A percentile compares a stretch with the other conserved stretches of the same genome.
phyloP scores from a whole-genome alignment of 2,888 invertebrate genomes.

The Melinopterus prodromus region DNA sequence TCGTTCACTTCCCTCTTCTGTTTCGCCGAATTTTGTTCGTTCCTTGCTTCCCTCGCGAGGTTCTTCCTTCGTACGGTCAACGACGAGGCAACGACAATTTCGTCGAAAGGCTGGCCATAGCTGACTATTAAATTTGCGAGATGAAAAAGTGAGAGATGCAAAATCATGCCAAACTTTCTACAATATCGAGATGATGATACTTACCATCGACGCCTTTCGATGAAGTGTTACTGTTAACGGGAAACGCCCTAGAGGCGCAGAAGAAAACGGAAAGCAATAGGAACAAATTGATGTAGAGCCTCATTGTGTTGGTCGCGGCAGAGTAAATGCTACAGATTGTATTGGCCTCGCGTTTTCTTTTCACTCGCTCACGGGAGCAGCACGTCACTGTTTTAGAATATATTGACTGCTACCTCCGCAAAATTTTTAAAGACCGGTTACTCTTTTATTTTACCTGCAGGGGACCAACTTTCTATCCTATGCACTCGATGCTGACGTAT shows the following conservation, averaged over 20 bases:
- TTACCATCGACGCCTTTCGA: constrained; percentile 40
- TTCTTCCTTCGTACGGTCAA: constrained; percentile 60
- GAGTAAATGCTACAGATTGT: neutral
- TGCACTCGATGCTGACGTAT: constrained; percentile 13
- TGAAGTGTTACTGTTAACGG: constrained; percentile 36
- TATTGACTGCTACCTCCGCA: constrained; percentile 29
- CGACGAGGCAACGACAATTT: constrained; percentile 63
- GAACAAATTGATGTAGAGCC: constrained; percentile 36
- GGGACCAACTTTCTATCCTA: neutral
- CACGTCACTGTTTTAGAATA: constrained; percentile 19
- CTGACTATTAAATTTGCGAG: constrained; percentile 45
- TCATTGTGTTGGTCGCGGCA: constrained; percentile 33
- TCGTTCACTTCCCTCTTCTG: constrained; percentile 8
- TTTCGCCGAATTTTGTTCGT: constrained; percentile 5
- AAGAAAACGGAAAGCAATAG: constrained; percentile 34
- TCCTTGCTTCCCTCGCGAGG: constrained; percentile 30
- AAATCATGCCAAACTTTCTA: constrained; percentile 30
- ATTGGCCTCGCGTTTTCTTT: neutral
- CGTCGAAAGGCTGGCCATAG: constrained; percentile 58
- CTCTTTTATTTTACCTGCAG: constrained; percentile 4
- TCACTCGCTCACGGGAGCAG: constrained; percentile 15
- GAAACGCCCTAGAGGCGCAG: constrained; percentile 31
- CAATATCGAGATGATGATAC: constrained; percentile 30
- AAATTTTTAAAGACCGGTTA: constrained; percentile 36
- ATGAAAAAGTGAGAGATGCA: constrained; percentile 35